Evolutionary conservation across 2,113 vertebrate species (phyloP), one percentile per base, ranked within the genome.

Genomic region (Scalopus aquaticus): DNA sequence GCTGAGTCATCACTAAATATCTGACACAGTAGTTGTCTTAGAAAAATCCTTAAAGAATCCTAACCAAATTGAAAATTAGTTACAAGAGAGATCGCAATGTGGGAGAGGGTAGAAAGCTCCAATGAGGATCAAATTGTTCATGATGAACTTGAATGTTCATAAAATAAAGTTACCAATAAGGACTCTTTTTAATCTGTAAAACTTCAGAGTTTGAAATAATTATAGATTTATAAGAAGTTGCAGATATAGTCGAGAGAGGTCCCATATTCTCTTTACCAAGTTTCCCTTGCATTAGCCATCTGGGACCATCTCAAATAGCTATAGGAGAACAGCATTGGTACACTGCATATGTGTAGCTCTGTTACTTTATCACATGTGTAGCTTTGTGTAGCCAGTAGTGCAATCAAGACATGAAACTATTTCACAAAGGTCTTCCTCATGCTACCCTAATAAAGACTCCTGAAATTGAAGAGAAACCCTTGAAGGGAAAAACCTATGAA

Each of bases 381-480:
- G 60, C 7, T 13, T 62, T 62, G 58, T 62, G 58, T 26, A 62
- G 26, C 26, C 26, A 26, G 3, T 28, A 28, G 15, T 9, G 15
- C 22, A 62, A 62, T 24, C 9, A 62, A 62, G 3, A 28, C 26
- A 62, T 62, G 60, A 62, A 30, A 62, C 60, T 62, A 7, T 56
- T 62, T 30, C 28, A 62, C 60, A 12, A 30, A 62, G 60, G 28
- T 62, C 28, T 62, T 62, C 60, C 28, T 62, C 28, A 62, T 62
- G 60, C 60, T 28, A 3, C 28, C 60, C 56, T 81, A 9, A 17
- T 54, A 69, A 65, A 37, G 79, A n/a, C 64, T 88, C 49, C 60
- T 60, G 54, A 81, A 46, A 60, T 17, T 62, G 77, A 79, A 90
- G 91, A 93, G 49, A 58, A 80, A 64, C 37, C 73, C 77, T 86